A percentile compares a stretch with the other conserved stretches of the same genome.
phyloP scores from a whole-genome alignment of 2,888 invertebrate species.

The Sthenelais limicola region DNA sequence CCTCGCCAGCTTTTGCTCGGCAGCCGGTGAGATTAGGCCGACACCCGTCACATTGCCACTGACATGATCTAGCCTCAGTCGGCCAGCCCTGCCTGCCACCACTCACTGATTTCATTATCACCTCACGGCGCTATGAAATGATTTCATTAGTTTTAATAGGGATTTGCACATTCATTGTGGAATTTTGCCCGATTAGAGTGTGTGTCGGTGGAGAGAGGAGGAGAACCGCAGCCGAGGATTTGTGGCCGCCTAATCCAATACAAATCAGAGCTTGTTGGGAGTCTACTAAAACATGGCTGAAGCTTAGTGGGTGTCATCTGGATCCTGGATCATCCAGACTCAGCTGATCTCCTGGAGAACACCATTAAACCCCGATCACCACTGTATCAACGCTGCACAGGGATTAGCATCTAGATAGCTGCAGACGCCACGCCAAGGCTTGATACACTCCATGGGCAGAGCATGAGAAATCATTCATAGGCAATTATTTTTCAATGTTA shows the following conservation, averaged over 20 bases:
- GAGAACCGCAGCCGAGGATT: too few species aligned
- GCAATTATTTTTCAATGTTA: too few species aligned
- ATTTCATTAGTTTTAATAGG: slow-evolving; percentile 40
- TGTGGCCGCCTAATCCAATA: slow-evolving; percentile 16
- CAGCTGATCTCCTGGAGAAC: slow-evolving; percentile 11
- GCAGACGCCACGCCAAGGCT: neutral
- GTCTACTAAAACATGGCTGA: neutral
- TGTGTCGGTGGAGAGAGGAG: too few species aligned
- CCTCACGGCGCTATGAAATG: slow-evolving; percentile 22
- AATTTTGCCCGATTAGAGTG: slow-evolving; percentile 40
- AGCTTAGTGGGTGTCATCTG: slow-evolving; percentile 9
- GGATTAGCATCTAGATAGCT: slow-evolving; percentile 12
- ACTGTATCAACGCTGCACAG: slow-evolving; percentile 12
- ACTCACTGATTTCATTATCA: slow-evolving; percentile 33
- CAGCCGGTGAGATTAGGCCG: slow-evolving; percentile 12
- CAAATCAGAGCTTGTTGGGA: slow-evolving; percentile 3
- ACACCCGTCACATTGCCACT: slow-evolving; percentile 35
- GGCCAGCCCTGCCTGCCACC: neutral
- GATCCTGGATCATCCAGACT: slow-evolving; percentile 20
- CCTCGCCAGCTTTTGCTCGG: slow-evolving; percentile 27
- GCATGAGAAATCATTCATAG: too few species aligned
- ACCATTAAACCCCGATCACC: slow-evolving; percentile 32
- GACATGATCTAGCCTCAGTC: neutral
- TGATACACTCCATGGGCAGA: too few species aligned
- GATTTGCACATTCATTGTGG: slow-evolving; percentile 40